phyloP scores from a whole-genome alignment of 2,797 vertebrate genomes.

The Gorsachius magnificus region DNA sequence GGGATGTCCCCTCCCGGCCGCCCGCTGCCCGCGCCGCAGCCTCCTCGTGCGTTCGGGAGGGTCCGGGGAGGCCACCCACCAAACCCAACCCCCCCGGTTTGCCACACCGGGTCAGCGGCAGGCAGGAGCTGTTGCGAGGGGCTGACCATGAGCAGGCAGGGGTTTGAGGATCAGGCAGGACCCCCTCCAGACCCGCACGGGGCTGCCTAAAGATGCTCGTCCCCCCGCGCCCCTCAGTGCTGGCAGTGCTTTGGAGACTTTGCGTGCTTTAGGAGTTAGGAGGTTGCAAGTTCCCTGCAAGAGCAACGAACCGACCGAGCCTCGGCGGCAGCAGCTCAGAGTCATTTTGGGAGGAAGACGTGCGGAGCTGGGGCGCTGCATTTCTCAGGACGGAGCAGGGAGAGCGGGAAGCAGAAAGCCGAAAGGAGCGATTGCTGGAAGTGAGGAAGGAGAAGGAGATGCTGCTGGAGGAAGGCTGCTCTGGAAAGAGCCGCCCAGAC shows the following conservation, averaged over 20 bases:
- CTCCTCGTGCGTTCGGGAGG: neutral
- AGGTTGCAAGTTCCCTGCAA: neutral
- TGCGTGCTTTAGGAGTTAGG: fast-evolving
- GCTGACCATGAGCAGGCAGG: neutral
- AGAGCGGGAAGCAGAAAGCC: neutral
- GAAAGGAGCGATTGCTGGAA: neutral
- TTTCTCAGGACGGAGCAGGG: neutral
- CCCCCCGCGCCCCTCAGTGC: neutral
- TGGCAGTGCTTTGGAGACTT: neutral
- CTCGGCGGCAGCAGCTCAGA: fast-evolving
- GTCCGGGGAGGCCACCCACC: no score
- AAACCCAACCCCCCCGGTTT: neutral
- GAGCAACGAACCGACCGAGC: neutral
- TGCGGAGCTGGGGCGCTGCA: fast-evolving
- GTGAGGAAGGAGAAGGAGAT: fast-evolving
- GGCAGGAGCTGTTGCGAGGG: neutral
- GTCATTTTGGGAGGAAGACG: fast-evolving
- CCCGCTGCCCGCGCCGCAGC: fast-evolving
- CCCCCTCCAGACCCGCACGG: neutral
- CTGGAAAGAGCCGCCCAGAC: neutral
- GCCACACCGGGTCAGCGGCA: fast-evolving
- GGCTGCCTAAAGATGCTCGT: no score
- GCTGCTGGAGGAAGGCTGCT: neutral
- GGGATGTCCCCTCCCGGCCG: no score
- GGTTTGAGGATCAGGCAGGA: neutral